Evolutionary conservation across 2,113 vertebrate genomes (phyloP).

Genomic region (Phycodurus eques): DNA sequence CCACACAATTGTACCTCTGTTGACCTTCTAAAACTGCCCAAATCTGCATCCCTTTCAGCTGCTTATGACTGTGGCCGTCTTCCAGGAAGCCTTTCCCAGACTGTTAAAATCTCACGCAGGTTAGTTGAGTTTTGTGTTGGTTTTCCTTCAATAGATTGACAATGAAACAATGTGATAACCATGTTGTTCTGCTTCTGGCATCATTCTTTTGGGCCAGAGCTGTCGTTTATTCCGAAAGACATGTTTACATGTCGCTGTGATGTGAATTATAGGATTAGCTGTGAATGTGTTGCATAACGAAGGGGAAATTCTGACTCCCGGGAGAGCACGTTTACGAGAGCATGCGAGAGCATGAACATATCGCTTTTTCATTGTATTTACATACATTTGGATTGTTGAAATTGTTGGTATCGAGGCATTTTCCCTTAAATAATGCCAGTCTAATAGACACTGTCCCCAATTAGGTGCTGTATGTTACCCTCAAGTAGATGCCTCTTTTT

Average conservation of each 20-base stretch:
- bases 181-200: conserved; percentile 2
- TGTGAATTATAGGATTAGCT: conserved; percentile 29
- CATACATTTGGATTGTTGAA: background rate
- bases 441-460: background rate
- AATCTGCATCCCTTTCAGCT: conserved; percentile 48
- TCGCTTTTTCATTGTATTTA: background rate
- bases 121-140: background rate
- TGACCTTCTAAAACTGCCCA: conserved; percentile 46
- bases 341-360: background rate
- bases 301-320: conserved; percentile 17
- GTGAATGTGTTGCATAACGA: conserved; percentile 41
- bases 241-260: conserved; percentile 28
- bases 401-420: background rate
- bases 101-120: background rate
- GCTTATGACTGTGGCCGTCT: conserved; percentile 28
- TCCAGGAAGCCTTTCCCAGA: conserved; percentile 29
- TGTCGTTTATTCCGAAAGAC: conserved; percentile 1
- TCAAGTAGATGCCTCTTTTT: no score
- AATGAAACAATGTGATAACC: background rate
- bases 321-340: background rate
- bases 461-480: background rate
- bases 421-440: no score
- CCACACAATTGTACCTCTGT: conserved; percentile 53
- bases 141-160: background rate
- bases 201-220: background rate